Percentiles rank a stretch among this genome's conserved stretches.
phyloP scores from a whole-genome alignment of 2,888 invertebrate species.

The Pristionchus maxplancki region DNA sequence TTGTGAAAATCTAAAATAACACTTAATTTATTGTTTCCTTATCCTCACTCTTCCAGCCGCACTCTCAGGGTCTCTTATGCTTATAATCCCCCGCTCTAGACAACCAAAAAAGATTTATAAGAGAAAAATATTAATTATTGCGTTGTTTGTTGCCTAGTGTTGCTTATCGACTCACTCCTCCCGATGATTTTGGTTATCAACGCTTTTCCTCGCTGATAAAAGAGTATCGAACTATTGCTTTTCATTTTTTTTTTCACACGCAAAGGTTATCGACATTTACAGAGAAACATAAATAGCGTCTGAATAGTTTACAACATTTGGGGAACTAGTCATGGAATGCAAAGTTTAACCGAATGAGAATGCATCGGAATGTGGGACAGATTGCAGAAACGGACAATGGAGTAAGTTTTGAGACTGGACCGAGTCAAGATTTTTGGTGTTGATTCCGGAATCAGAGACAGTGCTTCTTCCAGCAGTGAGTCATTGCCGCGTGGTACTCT shows the following conservation, averaged over 20 bases:
- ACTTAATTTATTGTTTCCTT: background rate
- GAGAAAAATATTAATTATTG: background rate
- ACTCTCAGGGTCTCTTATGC: background rate
- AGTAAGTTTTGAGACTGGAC: too few relatives aligned
- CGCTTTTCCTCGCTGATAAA: conserved; percentile 42
- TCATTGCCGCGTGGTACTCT: background rate
- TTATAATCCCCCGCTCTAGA: background rate
- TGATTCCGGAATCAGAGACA: too few relatives aligned
- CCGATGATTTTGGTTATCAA: conserved; percentile 29
- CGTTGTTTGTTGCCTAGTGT: conserved; percentile 25
- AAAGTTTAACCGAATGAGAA: background rate
- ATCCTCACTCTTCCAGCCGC: background rate
- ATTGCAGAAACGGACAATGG: too few relatives aligned
- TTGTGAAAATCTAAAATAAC: background rate
- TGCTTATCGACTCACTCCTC: background rate
- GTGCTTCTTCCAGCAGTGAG: background rate
- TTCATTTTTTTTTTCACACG: too few relatives aligned
- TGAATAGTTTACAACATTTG: background rate
- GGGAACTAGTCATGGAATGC: background rate
- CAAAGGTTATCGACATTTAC: background rate
- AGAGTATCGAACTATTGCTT: background rate
- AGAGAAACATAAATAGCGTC: background rate
- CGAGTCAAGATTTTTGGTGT: too few relatives aligned
- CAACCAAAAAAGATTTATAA: background rate
- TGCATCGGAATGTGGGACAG: too few relatives aligned